Evolutionary conservation across 2,888 invertebrate genomes (phyloP).

Genomic region (Euproctis similis): DNA sequence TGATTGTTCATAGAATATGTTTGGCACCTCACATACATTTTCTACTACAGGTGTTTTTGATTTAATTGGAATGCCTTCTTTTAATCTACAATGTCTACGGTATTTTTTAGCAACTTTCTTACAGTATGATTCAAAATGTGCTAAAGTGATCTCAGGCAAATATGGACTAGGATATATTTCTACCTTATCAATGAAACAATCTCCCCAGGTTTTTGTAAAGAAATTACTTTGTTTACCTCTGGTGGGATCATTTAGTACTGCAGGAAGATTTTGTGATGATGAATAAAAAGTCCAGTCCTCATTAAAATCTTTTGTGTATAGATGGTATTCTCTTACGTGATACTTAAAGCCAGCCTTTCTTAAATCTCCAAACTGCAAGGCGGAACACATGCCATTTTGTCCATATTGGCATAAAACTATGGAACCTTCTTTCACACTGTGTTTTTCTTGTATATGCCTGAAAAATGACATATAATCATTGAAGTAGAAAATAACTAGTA

Average conservation of each 20-base stretch:
- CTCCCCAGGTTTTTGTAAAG: constrained; percentile 98
- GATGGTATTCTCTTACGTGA: constrained; percentile 84
- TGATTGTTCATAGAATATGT: constrained; percentile 87
- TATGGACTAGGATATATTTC: constrained; percentile 86
- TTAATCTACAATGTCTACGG: constrained; percentile 77
- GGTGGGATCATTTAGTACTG: constrained; percentile 95
- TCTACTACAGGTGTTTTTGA: constrained; percentile 63
- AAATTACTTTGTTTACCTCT: constrained; percentile 93
- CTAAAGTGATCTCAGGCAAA: constrained; percentile 87
- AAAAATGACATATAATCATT: no score
- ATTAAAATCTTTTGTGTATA: constrained; percentile 46
- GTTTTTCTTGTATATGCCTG: constrained; percentile 86
- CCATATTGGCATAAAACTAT: constrained; percentile 92
- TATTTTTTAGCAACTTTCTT: constrained; percentile 83
- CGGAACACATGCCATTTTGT: constrained; percentile 89
- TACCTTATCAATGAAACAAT: constrained; percentile 90
- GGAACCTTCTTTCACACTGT: constrained; percentile 89
- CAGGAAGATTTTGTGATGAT: constrained; percentile 95
- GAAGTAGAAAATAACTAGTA: no score
- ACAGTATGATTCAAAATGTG: constrained; percentile 91
- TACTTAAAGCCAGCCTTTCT: constrained; percentile 91
- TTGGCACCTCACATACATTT: constrained; percentile 83
- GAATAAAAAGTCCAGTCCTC: constrained; percentile 91
- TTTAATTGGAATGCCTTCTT: constrained; percentile 55
- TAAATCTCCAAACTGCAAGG: constrained; percentile 91